Evolutionary conservation across 2,113 vertebrate species (phyloP), one percentile per base, ranked within the genome.

Genomic region (Cebus imitator): DNA sequence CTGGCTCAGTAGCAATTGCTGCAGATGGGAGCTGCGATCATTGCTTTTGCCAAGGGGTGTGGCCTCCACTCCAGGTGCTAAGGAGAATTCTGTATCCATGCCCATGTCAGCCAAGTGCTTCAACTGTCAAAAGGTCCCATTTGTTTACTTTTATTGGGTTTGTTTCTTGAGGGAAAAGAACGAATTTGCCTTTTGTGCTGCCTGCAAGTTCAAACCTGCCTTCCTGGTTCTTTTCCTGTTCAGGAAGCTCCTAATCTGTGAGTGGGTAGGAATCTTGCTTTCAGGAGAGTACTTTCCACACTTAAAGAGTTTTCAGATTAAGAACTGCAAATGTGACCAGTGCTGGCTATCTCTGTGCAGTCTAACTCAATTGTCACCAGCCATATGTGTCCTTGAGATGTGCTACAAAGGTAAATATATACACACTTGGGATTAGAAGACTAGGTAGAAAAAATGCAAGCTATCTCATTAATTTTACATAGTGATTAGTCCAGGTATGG

Each of bases 341-440:
- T 48, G 17, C 13, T 17, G 0, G 21, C 8, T 11, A 0, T 17
- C 57, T 83, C 61, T 30, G 5, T 37, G 5, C 21, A 5, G 0
- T 16, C 32, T n/a, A 20, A 16, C 3, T 40, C 6, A 20, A 35
- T 27, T 6, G 23, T 64, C 6, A 61, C 32, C 2, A 10, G 45
- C 45, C 43, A 8, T 43, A 2, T 1, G 3, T 11, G 27, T 37
- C 35, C 85, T 35, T 55, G 50, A 5, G 0, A 8, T 30, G n/a
- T 18, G 0, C 55, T 37, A 2, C 40, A 8, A 25, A 18, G 32
- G 8, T 16, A 72, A 40, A 52, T 8, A 23, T 5, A 21, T 23
- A 10, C 14, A 20, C 4, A 2, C 16, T 30, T 64, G 27, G 48
- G 61, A 27, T 72, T 43, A 68, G 52, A 73, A 84, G 57, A 21